These are phyloP conservation scores for Trissolcus japonicus DNA, from an alignment of 2,888 invertebrate genomes.

Conservation along the genomic window DNA sequence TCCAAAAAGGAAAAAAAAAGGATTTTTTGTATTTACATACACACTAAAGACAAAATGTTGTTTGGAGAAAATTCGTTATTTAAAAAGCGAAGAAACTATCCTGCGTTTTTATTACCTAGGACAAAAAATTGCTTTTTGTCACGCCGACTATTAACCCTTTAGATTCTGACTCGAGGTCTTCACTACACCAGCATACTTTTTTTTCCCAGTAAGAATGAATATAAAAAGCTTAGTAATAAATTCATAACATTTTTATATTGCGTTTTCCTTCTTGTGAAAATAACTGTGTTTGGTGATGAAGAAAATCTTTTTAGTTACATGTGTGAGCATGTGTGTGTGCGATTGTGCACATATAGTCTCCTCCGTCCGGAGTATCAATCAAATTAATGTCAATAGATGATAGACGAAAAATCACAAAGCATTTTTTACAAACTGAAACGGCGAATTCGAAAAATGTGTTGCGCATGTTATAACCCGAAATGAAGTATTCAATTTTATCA, in stretches of 20 bases:
- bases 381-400: too few relatives aligned
- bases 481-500: too few relatives aligned
- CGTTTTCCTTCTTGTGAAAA: too few relatives aligned
- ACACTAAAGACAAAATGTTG: background rate
- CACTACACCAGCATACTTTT: conserved; percentile 20
- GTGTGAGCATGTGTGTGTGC: too few relatives aligned
- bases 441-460: conserved; percentile 4
- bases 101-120: conserved; percentile 35
- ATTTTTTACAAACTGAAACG: too few relatives aligned
- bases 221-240: conserved; percentile 33
- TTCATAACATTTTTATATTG: background rate
- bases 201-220: conserved; percentile 4
- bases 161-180: conserved; percentile 19
- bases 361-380: too few relatives aligned
- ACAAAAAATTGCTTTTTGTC: conserved; percentile 37
- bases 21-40: background rate
- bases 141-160: conserved; percentile 44
- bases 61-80: conserved; percentile 7
- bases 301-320: too few relatives aligned
- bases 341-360: too few relatives aligned
- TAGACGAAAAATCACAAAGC: too few relatives aligned
- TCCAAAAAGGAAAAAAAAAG: background rate
- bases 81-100: background rate
- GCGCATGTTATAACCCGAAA: background rate
- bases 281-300: too few relatives aligned